Evolutionary conservation across 2,797 vertebrate genomes (phyloP).

Genomic region (Orientallactaga sibirica): DNA sequence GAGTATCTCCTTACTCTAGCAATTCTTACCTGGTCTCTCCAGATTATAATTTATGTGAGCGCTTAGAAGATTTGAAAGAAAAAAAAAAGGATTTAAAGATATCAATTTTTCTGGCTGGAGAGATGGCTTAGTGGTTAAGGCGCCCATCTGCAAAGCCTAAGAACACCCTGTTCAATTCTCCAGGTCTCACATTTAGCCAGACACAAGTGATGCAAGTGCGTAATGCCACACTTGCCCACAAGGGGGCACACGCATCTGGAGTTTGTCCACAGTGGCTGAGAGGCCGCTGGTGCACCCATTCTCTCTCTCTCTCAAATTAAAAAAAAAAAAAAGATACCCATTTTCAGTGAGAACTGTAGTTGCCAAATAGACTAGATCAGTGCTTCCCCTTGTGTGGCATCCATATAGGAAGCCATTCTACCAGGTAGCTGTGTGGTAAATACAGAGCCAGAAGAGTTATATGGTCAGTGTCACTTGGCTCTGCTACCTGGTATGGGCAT

Average conservation of each 20-base stretch:
- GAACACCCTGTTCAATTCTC: too few relatives aligned
- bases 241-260: too few relatives aligned
- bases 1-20: neutral
- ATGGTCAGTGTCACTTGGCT: neutral
- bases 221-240: too few relatives aligned
- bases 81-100: neutral
- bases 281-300: too few relatives aligned
- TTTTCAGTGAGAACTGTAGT: neutral
- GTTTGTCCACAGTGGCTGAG: too few relatives aligned
- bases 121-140: too few relatives aligned
- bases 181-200: too few relatives aligned
- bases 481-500: neutral
- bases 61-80: neutral
- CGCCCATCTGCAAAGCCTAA: too few relatives aligned
- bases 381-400: neutral
- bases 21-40: neutral
- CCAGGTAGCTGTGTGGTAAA: neutral
- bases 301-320: too few relatives aligned
- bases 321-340: too few relatives aligned
- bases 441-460: neutral
- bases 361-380: neutral
- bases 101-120: too few relatives aligned
- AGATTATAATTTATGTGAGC: constrained; percentile 25
- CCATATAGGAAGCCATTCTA: neutral
- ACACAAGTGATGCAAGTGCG: too few relatives aligned